These are phyloP conservation scores for Columba guinea DNA, from an alignment of 2,797 vertebrate species.

Conservation along the genomic window DNA sequence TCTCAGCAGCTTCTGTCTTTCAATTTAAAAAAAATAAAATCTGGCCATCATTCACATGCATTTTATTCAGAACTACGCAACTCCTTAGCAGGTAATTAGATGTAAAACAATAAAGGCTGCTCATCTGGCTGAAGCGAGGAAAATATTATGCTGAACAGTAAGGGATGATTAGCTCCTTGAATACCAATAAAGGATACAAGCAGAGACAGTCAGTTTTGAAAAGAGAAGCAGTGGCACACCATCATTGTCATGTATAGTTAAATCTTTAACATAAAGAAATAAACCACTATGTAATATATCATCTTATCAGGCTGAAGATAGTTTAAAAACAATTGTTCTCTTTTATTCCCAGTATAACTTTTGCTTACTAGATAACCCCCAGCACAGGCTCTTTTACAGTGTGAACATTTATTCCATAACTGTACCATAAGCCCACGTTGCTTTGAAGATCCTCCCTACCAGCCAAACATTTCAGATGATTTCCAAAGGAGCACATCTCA, in stretches of 20 bases:
- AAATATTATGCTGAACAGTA: not conserved
- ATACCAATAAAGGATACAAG: not conserved
- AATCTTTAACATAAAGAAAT: not conserved
- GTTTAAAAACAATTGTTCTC: not conserved
- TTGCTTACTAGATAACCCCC: not conserved
- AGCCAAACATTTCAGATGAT: not conserved
- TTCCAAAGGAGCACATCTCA: not conserved
- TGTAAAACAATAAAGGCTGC: conserved; percentile 35
- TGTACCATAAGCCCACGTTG: fast-evolving
- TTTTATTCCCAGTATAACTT: not conserved
- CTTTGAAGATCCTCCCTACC: not conserved
- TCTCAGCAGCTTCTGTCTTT: not conserved
- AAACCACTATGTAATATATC: not conserved
- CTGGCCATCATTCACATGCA: not conserved
- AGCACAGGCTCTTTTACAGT: not conserved
- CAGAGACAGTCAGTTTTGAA: not conserved
- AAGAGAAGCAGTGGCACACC: not conserved
- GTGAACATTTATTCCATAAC: not conserved
- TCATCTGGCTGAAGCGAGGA: conserved; percentile 17
- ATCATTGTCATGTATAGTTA: not conserved
- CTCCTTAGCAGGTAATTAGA: conserved; percentile 35
- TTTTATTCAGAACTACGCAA: conserved; percentile 1
- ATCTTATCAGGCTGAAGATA: not conserved
- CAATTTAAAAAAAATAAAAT: not conserved
- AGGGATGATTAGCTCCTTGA: conserved; percentile 6